Evolutionary conservation across 2,797 vertebrate species (phyloP).

Genomic region (Micrastur ruficollis): DNA sequence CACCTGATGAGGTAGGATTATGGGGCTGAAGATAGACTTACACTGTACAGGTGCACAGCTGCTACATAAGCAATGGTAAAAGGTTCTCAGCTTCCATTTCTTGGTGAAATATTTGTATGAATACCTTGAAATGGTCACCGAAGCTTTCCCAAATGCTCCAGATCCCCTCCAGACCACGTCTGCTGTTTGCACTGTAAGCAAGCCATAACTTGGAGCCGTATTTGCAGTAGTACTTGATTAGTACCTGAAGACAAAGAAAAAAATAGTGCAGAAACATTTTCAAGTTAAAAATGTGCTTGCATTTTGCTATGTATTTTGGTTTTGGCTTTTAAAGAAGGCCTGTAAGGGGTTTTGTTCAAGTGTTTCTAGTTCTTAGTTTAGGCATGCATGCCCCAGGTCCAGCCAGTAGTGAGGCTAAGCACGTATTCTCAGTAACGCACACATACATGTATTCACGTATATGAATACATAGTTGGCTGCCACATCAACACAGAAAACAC

Average conservation of each 20-base stretch:
- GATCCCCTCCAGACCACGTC: not conserved
- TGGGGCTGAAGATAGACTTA: not conserved
- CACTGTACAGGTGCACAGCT: not conserved
- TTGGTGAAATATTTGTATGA: not conserved
- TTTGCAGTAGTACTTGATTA: not conserved
- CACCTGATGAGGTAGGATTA: not conserved
- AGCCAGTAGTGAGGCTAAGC: not conserved
- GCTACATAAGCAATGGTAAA: not conserved
- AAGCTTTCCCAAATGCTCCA: not conserved
- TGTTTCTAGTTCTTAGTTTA: not conserved
- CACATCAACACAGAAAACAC: not conserved
- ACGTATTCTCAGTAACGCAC: not conserved
- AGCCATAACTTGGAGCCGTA: not conserved
- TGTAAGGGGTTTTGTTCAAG: not conserved
- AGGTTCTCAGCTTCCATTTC: not conserved
- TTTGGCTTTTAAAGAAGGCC: not conserved
- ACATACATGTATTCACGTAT: accelerated
- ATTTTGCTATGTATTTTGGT: not conserved
- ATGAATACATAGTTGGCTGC: not conserved
- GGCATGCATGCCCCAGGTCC: not conserved
- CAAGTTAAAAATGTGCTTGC: not conserved
- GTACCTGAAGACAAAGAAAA: not conserved
- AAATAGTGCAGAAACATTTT: not conserved
- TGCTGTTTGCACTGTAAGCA: not conserved
- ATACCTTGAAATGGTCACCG: not conserved